A percentile compares a stretch with the other conserved stretches of the same genome.
phyloP scores from a whole-genome alignment of 2,888 invertebrate genomes.

The Dorcus hopei region DNA sequence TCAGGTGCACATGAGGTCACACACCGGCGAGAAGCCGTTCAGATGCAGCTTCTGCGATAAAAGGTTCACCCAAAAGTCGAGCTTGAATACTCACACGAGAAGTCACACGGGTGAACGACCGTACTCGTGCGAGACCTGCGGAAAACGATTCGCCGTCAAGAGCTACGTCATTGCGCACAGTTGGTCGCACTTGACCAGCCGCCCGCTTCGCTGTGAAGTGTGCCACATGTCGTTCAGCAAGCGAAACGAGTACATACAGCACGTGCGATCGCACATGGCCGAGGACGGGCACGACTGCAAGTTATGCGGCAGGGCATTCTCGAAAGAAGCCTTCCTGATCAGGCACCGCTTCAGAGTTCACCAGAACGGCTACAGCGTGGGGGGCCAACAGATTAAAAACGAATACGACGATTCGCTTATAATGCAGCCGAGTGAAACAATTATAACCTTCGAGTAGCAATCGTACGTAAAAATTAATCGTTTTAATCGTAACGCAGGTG shows the following conservation, averaged over 20 bases:
- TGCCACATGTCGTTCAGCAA: slow-evolving; percentile 73
- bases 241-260: slow-evolving; percentile 67
- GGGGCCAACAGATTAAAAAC: neutral
- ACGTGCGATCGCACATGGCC: slow-evolving; percentile 71
- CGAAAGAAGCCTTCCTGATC: slow-evolving; percentile 74
- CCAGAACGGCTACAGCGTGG: slow-evolving; percentile 12
- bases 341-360: slow-evolving; percentile 75
- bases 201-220: slow-evolving; percentile 68
- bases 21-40: slow-evolving; percentile 73
- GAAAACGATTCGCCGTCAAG: slow-evolving; percentile 77
- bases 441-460: too few relatives aligned
- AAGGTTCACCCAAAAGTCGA: slow-evolving; percentile 77
- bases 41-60: slow-evolving; percentile 73
- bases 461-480: too few relatives aligned
- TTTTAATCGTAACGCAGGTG: too few relatives aligned
- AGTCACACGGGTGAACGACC: slow-evolving; percentile 78
- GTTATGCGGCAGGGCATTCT: slow-evolving; percentile 71
- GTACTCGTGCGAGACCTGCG: slow-evolving; percentile 75
- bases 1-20: slow-evolving; percentile 73
- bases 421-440: too few relatives aligned
- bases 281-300: slow-evolving; percentile 71
- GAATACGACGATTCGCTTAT: too few relatives aligned
- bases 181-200: slow-evolving; percentile 77
- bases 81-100: slow-evolving; percentile 76
- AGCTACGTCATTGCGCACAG: slow-evolving; percentile 78